Evolutionary conservation across 2,888 invertebrate species (phyloP), one percentile per base, ranked within the genome.

Genomic region (Formica aserva): DNA sequence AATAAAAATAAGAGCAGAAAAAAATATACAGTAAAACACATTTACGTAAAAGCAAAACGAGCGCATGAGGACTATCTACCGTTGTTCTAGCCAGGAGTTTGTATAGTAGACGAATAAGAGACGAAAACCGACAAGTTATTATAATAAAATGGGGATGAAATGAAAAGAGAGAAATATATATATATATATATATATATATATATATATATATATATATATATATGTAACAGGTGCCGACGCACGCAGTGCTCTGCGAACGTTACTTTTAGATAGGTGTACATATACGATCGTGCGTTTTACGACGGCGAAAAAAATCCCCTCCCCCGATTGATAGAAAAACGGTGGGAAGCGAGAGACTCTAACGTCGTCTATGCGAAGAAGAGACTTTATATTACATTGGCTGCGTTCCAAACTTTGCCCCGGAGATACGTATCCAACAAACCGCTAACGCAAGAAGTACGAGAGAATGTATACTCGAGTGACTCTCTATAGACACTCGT

Each of bases 251-350:
- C 52, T 57, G 75, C 87, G 86, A 87, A 60, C 84, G 89, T 77
- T 87, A 88, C 57, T 80, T 80, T 86, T 89, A 92, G 91, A 85
- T 92, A 92, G 91, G 91, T 92, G 91, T 92, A 92, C 55, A 83
- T 85, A 82, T 32, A 83, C 81, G 81, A 48, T 80, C 76, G 84
- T 65, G 72, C 62, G 55, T 41, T 13, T 62, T 62, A 67, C 57
- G 52, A 69, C 38, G 60, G n/a, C 60, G 55, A 80, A 52, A 52
- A 48, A 48, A 52, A 52, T 69, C 63, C 86, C 83, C 86, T 88
- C 86, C 87, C 35, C 45, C 71, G 45, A 48, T 80, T 71, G 78
- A 71, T 13, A 35, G 52, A 60, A 26, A 26, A 48, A 8, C 74
- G 35, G 84, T 86, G 86, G 87, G 87, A 85, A 35, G 77, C 85